Percentiles rank a stretch among this genome's conserved stretches.
These are phyloP conservation scores for Halocynthia roretzi DNA, from an alignment of 23 tunicate genomes.

Conservation along the genomic window DNA sequence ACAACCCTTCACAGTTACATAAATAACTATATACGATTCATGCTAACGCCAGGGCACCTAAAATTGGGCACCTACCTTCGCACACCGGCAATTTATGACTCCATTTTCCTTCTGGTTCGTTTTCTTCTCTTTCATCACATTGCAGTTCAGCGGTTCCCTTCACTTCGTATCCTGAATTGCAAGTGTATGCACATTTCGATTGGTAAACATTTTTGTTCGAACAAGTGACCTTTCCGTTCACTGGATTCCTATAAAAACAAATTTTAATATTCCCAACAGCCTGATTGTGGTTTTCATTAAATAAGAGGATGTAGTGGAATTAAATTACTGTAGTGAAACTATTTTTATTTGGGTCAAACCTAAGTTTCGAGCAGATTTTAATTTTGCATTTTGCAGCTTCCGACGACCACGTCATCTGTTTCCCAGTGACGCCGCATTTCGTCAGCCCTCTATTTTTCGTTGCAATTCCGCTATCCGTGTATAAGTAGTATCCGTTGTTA, in stretches of 20 bases:
- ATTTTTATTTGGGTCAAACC: background rate
- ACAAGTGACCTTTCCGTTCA: conserved; percentile 1
- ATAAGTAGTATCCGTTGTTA: conserved; percentile 7
- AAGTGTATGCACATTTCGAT: conserved; percentile 1
- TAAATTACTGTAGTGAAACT: background rate
- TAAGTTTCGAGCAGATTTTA: background rate
- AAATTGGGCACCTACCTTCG: conserved; percentile 4
- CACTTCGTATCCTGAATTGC: conserved; percentile 6
- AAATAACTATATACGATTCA: too few relatives aligned
- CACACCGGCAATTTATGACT: background rate
- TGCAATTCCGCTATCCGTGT: background rate
- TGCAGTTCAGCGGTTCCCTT: background rate
- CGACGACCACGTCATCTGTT: conserved; percentile 11
- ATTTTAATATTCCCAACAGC: too few relatives aligned
- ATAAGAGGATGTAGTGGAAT: too few relatives aligned
- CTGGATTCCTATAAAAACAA: background rate
- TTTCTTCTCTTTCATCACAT: conserved; percentile 2
- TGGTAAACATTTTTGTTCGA: background rate
- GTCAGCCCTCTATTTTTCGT: background rate
- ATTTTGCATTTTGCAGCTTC: background rate
- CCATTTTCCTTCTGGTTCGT: conserved; percentile 7
- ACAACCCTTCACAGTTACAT: too few relatives aligned
- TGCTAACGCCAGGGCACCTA: background rate
- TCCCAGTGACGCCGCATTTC: background rate
- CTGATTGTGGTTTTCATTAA: too few relatives aligned